Conservation (phyloP, 2,113 vertebrate species). For the Nothobranchius kuhntae region DNA sequence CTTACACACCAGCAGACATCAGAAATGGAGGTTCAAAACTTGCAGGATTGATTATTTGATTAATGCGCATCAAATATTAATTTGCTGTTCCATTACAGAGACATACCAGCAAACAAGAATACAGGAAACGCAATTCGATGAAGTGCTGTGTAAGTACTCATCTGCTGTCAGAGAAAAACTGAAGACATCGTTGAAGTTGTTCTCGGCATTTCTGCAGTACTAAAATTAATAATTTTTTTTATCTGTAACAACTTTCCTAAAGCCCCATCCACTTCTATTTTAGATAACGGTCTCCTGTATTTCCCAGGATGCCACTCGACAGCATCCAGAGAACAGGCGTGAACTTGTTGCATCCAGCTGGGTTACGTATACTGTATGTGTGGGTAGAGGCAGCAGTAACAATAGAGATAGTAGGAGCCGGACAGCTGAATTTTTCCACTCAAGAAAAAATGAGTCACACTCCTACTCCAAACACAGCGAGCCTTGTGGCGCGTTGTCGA, state of each 20-base stretch:
- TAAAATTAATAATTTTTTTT: conserved; percentile 20
- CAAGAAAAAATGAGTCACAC: conserved; percentile 74
- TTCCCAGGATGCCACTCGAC: conserved; percentile 60
- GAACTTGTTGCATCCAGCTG: conserved; percentile 66
- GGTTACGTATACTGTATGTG: conserved; percentile 72
- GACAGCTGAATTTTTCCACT: conserved; percentile 70
- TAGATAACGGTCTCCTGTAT: conserved; percentile 51
- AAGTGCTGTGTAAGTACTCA: conserved; percentile 33
- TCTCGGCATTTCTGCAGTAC: conserved; percentile 27
- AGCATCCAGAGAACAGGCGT: conserved; percentile 59
- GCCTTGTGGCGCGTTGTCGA: conserved; percentile 53
- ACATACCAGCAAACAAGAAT: conserved; percentile 9
- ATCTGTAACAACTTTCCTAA: conserved; percentile 23
- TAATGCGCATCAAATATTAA: conserved; percentile 66
- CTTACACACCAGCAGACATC: conserved; percentile 8
- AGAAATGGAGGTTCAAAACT: conserved; percentile 19
- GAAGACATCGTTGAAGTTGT: conserved; percentile 3
- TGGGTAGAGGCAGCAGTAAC: conserved; percentile 69
- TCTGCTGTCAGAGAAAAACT: conserved; percentile 4
- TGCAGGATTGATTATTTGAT: conserved; percentile 46
- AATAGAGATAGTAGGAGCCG: conserved; percentile 73
- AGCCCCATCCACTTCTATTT: conserved; percentile 29
- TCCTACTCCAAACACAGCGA: conserved; percentile 71
- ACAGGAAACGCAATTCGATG: conserved; percentile 33
- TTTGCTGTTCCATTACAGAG: conserved; percentile 43